Evolutionary conservation across 2,797 vertebrate species (phyloP).

Genomic region (Gastrophryne carolinensis): DNA sequence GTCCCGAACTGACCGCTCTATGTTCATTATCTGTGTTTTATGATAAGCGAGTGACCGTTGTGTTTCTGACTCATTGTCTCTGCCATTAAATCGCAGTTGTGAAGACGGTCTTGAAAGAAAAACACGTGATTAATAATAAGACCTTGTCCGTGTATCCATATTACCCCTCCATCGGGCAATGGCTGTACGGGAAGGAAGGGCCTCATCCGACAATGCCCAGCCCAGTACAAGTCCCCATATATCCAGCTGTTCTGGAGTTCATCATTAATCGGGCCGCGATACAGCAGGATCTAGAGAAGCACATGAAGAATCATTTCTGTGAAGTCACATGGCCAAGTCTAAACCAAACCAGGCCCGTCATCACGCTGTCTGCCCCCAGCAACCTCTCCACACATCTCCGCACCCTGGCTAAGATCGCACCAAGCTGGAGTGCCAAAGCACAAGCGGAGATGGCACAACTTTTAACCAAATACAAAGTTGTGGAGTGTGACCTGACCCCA

Average conservation of each 20-base stretch:
- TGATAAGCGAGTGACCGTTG: too few species aligned
- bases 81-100: neutral
- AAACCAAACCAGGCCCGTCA: neutral
- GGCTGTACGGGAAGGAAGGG: conserved; percentile 9
- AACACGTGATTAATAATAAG: conserved; percentile 1
- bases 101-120: neutral
- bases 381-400: conserved; percentile 65
- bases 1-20: too few species aligned
- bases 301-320: neutral
- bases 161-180: neutral
- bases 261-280: neutral
- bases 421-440: conserved; percentile 66
- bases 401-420: conserved; percentile 56
- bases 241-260: conserved; percentile 3
- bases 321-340: conserved; percentile 11
- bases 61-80: too few species aligned
- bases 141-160: neutral
- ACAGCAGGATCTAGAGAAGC: neutral
- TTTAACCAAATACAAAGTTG: conserved; percentile 66
- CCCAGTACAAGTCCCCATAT: neutral
- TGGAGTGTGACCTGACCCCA: neutral
- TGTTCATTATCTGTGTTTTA: too few species aligned
- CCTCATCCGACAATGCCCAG: neutral
- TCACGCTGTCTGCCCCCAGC: conserved; percentile 56
- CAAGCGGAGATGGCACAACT: conserved; percentile 57